phyloP scores from a whole-genome alignment of 2,888 invertebrate species.

The Empis livida region DNA sequence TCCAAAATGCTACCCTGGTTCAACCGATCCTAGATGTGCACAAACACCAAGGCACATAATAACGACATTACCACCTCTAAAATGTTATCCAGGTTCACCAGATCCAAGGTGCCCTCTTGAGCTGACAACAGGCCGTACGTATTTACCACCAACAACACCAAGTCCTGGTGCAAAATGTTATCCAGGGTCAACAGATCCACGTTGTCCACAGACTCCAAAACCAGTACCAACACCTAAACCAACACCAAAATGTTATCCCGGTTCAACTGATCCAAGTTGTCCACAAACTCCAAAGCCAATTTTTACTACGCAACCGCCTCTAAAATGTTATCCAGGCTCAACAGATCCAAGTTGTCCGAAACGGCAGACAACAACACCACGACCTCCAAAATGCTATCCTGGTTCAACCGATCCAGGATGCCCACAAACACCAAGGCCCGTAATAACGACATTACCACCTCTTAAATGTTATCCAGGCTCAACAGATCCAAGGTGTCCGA shows the following conservation, averaged over 20 bases:
- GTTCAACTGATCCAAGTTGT: constrained; percentile 32
- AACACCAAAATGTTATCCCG: constrained; percentile 27
- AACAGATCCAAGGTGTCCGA: constrained; percentile 27
- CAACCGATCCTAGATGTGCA: constrained; percentile 28
- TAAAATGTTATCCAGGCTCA: constrained; percentile 20
- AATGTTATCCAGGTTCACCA: constrained; percentile 22
- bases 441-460: constrained; percentile 1
- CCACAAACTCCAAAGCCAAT: constrained; percentile 19
- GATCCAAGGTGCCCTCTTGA: constrained; percentile 28
- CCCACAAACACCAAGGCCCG: constrained; percentile 13
- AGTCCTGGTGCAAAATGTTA: constrained; percentile 14
- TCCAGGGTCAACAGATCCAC: constrained; percentile 18
- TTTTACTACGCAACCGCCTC: constrained; percentile 15
- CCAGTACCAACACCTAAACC: constrained; percentile 13
- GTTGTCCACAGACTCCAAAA: constrained; percentile 13
- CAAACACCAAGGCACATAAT: constrained; percentile 10
- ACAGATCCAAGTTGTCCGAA: constrained; percentile 22
- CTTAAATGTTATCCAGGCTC: constrained; percentile 22
- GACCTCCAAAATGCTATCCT: constrained; percentile 23
- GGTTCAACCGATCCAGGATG: constrained; percentile 20
- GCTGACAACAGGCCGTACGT: neutral
- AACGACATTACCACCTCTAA: constrained; percentile 19
- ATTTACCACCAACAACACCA: neutral
- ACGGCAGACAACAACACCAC: neutral
- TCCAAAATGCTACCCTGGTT: constrained; percentile 26